These are phyloP conservation scores for Pygathrix nemaeus DNA, from an alignment of 2,113 vertebrate genomes.

Conservation along the genomic window DNA sequence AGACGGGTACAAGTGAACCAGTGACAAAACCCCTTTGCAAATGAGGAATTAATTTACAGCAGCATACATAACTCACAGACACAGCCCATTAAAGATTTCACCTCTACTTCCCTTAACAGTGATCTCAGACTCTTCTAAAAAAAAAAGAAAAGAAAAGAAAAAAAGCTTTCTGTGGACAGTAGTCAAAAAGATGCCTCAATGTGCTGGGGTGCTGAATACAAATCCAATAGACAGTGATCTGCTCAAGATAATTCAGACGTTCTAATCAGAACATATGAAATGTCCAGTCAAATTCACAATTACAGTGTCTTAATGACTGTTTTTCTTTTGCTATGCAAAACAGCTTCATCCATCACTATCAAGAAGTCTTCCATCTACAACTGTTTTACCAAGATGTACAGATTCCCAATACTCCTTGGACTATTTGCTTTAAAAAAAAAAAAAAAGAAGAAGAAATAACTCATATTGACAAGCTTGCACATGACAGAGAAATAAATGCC, in stretches of 20 bases:
- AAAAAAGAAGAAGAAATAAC: neutral
- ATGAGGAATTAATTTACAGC: neutral
- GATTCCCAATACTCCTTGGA: neutral
- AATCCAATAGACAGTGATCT: neutral
- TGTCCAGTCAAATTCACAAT: neutral
- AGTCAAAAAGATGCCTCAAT: neutral
- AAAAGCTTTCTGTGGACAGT: neutral
- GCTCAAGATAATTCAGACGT: neutral
- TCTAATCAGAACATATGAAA: neutral
- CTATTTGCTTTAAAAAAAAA: neutral
- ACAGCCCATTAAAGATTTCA: neutral
- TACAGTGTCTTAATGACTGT: neutral
- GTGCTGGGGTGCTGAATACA: neutral
- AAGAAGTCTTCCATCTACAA: conserved; percentile 31
- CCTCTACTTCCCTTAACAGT: neutral
- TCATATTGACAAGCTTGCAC: neutral
- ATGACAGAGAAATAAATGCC: neutral
- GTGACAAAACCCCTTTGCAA: neutral
- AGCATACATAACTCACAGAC: neutral
- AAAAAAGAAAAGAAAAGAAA: neutral
- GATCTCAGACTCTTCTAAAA: neutral
- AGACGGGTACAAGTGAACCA: neutral
- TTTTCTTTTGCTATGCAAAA: conserved; percentile 21
- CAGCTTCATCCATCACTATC: neutral
- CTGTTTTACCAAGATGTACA: neutral